These are phyloP conservation scores for Noctua janthina DNA, from an alignment of 2,888 invertebrate species.

Conservation along the genomic window DNA sequence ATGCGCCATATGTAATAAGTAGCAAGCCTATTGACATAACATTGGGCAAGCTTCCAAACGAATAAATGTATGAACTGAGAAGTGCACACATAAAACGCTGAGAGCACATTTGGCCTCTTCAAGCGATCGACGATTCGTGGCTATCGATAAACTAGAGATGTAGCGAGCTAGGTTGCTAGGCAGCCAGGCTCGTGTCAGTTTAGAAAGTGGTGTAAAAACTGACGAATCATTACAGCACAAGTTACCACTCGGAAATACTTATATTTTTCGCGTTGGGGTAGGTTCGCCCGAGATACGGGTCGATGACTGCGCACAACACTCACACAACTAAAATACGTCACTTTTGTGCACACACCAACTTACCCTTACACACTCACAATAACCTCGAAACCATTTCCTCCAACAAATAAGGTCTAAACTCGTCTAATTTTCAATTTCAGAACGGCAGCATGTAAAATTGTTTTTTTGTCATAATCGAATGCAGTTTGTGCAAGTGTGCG, in stretches of 20 bases:
- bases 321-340: constrained; percentile 67
- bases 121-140: constrained; percentile 8
- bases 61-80: constrained; percentile 38
- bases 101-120: constrained; percentile 28
- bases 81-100: constrained; percentile 18
- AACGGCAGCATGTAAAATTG: constrained; percentile 70
- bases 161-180: background rate
- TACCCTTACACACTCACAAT: constrained; percentile 37
- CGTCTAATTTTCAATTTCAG: constrained; percentile 23
- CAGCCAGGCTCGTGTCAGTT: constrained; percentile 28
- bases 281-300: constrained; percentile 84
- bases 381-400: constrained; percentile 60
- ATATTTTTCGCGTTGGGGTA: constrained; percentile 87
- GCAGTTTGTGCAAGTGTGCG: constrained; percentile 78
- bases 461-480: constrained; percentile 78
- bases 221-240: constrained; percentile 54
- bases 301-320: constrained; percentile 80
- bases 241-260: constrained; percentile 59
- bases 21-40: constrained; percentile 30
- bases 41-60: constrained; percentile 46
- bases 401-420: constrained; percentile 69
- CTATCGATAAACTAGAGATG: constrained; percentile 17
- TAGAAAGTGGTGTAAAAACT: constrained; percentile 59
- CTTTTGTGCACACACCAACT: constrained; percentile 67
- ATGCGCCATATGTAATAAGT: background rate